Base-by-base conservation (phyloP, 1,140 invertebrate genomes). In the Drosophila chauvacae region DNA sequence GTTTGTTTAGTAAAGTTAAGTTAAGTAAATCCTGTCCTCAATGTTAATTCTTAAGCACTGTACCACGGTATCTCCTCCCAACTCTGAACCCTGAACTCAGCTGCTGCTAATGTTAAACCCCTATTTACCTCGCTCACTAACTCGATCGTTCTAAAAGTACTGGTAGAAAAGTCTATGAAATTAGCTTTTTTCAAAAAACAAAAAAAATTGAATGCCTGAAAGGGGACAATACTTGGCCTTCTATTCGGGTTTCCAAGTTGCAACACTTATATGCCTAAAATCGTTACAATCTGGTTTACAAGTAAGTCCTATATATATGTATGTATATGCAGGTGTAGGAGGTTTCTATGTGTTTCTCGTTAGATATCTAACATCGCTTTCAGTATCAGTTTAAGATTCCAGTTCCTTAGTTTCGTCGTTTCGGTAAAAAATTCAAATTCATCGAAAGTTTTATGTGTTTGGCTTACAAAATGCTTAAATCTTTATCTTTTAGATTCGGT, bases 241-340 rank as follows among this genome's bases (percentile, higher is more conserved):
- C 47, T 60, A 33, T 20, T 61, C 62, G 71, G 44, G 63, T 44
- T 57, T 56, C 68, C 75, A 86, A 87, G 66, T 79, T 47, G 84
- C 83, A 87, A 87, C 83, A 87, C 84, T 85, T 87, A 88, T 73
- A 90, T 65, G 73, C 63, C 85, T 88, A 88, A 80, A 88, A 83
- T 71, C 65, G 80, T 84, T 87, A 88, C 71, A 80, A 66, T 76
- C 73, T 80, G 84, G 60, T 66, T 70, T 84, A 88, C 75, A 80
- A 81, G 77, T 68, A 71, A 63, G 80, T 76, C 58, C 75, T 78
- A 78, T 76, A 71, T 48, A 23, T 75, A 70, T 71, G 51, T 80
- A 45, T 63, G 57, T 80, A 45, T 70, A 75, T 82, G 77, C 76
- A 81, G 71, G 59, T 78, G 66, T 72, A 70, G 69, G 65, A 72